Percentiles rank a stretch among this genome's conserved stretches.
Conservation (phyloP, 2,113 vertebrate species). For the Psittacula cyanocephala region DNA sequence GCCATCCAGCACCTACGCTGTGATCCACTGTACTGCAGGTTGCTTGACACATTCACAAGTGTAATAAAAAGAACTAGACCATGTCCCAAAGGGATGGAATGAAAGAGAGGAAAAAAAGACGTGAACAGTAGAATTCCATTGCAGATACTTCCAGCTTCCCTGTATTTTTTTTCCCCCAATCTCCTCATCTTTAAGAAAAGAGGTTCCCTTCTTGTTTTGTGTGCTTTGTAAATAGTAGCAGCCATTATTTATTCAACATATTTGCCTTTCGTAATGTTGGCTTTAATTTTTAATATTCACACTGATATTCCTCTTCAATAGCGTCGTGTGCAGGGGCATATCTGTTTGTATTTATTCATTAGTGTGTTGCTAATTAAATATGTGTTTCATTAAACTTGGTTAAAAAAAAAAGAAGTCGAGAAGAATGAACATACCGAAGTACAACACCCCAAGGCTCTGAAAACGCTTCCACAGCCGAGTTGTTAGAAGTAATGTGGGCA, state of each 20-base stretch:
- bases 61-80: slow-evolving; percentile 47
- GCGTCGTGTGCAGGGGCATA: slow-evolving; percentile 6
- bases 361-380: slow-evolving; percentile 74
- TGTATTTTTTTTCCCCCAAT: neutral
- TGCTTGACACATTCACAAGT: neutral
- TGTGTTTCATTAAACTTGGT: slow-evolving; percentile 76
- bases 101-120: slow-evolving; percentile 12
- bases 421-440: slow-evolving; percentile 58
- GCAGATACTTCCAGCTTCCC: neutral
- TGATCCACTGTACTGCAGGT: neutral
- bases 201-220: slow-evolving; percentile 20
- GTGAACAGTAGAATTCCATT: neutral
- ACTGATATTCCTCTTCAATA: slow-evolving; percentile 41
- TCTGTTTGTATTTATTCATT: slow-evolving; percentile 74
- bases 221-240: slow-evolving; percentile 45
- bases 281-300: slow-evolving; percentile 64
- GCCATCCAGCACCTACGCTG: neutral
- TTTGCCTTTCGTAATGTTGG: slow-evolving; percentile 52
- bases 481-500: slow-evolving; percentile 70
- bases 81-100: neutral
- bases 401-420: slow-evolving; percentile 29
- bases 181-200: neutral
- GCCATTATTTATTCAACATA: slow-evolving; percentile 64
- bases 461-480: slow-evolving; percentile 55
- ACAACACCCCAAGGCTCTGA: slow-evolving; percentile 64